These are phyloP conservation scores for Pherbina coryleti DNA, from an alignment of 2,888 invertebrate species.

Conservation along the genomic window DNA sequence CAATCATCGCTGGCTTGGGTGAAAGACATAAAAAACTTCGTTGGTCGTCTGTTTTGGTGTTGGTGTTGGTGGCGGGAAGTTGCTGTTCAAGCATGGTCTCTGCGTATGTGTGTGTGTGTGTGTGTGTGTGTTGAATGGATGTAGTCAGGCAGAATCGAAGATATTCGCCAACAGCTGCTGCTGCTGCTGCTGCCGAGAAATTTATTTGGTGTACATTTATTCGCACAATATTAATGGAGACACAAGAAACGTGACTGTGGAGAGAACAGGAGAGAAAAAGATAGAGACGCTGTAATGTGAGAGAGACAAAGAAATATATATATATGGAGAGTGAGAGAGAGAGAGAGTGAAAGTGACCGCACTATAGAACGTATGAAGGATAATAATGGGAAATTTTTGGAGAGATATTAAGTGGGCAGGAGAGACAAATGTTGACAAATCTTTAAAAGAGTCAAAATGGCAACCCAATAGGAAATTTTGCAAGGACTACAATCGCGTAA, in stretches of 20 bases:
- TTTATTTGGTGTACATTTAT: slow-evolving; percentile 6
- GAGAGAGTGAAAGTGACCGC: not conserved
- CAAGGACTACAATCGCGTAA: too few species aligned
- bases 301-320: not conserved
- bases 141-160: not conserved
- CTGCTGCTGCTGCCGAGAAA: not conserved
- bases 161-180: slow-evolving; percentile 17
- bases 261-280: not conserved
- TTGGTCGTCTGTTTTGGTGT: too few species aligned
- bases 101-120: not conserved
- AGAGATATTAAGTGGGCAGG: too few species aligned
- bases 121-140: not conserved
- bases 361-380: not conserved
- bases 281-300: not conserved
- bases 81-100: too few species aligned
- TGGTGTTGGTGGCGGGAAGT: too few species aligned
- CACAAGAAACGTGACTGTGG: not conserved
- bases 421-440: too few species aligned
- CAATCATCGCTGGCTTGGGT: slow-evolving; percentile 11
- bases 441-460: too few species aligned
- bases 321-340: not conserved
- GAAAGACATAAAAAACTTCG: not conserved
- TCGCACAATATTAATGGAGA: slow-evolving; percentile 1
- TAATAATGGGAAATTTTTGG: slow-evolving; percentile 1
- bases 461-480: too few species aligned